Base-by-base conservation (phyloP, 2,888 invertebrate genomes). In the Troides helena region DNA sequence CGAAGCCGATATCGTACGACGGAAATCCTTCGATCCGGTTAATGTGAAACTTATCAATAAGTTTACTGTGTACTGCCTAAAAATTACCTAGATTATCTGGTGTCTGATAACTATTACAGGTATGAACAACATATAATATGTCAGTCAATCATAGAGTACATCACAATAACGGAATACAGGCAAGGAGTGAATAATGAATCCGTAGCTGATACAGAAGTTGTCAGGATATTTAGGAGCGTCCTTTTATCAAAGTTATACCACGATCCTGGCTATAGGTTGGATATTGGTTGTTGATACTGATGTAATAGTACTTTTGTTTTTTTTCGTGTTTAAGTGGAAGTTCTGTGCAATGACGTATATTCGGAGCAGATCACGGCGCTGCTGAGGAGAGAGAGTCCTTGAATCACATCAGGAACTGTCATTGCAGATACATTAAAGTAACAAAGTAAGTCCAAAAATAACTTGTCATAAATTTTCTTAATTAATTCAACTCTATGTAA, bases 321-420 rank as follows among this genome's bases (percentile, higher is more conserved):
- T 46, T 68, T 68, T 58, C 62, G 50, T 46, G 58, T 63, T 17
- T 62, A 68, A 63, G 25, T 68, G 25, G 58, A 68, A n/a, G 18
- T 68, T 0, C 58, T 68, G 18, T 46, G 68, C 6, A 68, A 63
- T n/a, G 68, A 68, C 30, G 58, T 30, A 58, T 58, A 17, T 68
- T 68, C 46, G 58, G 63, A 14, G 43, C 63, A 30, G 43, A 23
- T 21, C 21, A 21, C 1, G 23, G 14, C 0, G 1, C n/a, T 18
- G 46, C 46, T 7, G 63, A 62, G n/a, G 46, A 62, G 5, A 21
- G n/a, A 1, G 68, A 68, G 46, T 7, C 58, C 4, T 12, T 4
- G 43, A 36, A 36, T 30, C 63, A 63, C 6, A 21, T 68, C 18
- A 68, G n/a, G 21, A 14, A 63, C 6, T 68, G 68, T 21, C 21